phyloP scores from a whole-genome alignment of 2,888 invertebrate species.

The Phoenoteleia sp. region DNA sequence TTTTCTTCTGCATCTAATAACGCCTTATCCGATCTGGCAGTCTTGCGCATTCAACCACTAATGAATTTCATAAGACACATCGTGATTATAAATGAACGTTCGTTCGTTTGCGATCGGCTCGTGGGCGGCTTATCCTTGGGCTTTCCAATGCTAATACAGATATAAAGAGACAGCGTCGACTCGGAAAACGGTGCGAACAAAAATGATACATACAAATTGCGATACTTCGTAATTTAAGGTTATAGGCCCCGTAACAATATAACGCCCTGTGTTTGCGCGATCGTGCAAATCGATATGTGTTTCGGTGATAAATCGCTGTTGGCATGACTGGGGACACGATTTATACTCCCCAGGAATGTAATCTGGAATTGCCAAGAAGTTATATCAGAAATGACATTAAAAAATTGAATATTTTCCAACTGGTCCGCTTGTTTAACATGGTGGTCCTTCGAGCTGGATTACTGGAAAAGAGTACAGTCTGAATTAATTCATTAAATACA shows the following conservation, averaged over 20 bases:
- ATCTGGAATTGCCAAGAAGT: constrained; percentile 1
- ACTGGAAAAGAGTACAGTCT: no score
- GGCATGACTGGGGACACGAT: constrained; percentile 23
- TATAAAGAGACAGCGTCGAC: constrained; percentile 43
- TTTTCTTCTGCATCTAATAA: constrained; percentile 75
- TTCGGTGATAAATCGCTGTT: constrained; percentile 31
- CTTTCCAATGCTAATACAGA: constrained; percentile 77
- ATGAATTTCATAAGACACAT: constrained; percentile 81
- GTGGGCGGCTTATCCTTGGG: constrained; percentile 82
- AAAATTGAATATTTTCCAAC: background rate
- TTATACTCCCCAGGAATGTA: constrained; percentile 31
- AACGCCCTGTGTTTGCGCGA: constrained; percentile 23
- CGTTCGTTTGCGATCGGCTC: constrained; percentile 62
- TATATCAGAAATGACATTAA: constrained; percentile 3
- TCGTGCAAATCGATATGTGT: constrained; percentile 32
- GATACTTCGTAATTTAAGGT: constrained; percentile 29
- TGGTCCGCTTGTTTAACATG: background rate
- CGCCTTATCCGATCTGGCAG: constrained; percentile 67
- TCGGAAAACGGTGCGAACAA: constrained; percentile 35
- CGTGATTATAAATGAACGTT: constrained; percentile 75
- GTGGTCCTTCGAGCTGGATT: no score
- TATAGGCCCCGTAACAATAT: background rate
- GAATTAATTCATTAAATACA: no score
- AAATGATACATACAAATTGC: constrained; percentile 36
- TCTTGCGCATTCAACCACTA: constrained; percentile 68